Evolutionary conservation across 2,797 vertebrate genomes (phyloP).

Genomic region (Molossus alvarezi): DNA sequence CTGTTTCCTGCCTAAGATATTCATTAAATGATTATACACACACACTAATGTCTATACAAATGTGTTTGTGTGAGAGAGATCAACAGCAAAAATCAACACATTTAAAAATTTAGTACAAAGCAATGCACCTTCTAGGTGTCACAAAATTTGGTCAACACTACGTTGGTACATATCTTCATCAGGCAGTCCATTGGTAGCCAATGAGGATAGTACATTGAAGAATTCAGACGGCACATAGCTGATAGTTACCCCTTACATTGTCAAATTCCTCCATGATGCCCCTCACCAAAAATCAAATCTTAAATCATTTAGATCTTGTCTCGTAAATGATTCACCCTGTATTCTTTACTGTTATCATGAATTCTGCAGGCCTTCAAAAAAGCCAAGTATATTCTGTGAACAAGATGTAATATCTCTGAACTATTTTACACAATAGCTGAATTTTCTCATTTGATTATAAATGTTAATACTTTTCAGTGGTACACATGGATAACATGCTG

Average conservation of each 20-base stretch:
- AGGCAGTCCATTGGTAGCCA: not conserved
- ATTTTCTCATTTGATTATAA: not conserved
- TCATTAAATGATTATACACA: not conserved
- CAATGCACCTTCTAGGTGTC: not conserved
- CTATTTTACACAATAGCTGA: not conserved
- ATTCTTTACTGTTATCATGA: not conserved
- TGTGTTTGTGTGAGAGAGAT: not conserved
- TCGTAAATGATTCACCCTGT: not conserved
- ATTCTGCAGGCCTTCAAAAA: not conserved
- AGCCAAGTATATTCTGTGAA: not conserved
- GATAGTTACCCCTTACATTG: not conserved
- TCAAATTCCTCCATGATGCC: not conserved
- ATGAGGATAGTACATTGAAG: rapidly evolving
- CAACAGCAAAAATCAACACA: not conserved
- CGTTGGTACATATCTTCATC: not conserved
- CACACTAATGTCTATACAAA: not conserved
- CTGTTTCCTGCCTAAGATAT: not conserved
- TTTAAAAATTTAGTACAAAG: not conserved
- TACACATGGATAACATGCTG: not conserved
- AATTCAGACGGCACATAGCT: not conserved
- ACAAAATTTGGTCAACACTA: not conserved
- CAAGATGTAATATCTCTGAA: not conserved
- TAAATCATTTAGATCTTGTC: not conserved
- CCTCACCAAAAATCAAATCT: not conserved
- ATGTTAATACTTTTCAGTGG: not conserved